Evolutionary conservation across 1,140 invertebrate genomes (phyloP), one percentile per base, ranked within the genome.

Genomic region (Asbolus verrucosus): DNA sequence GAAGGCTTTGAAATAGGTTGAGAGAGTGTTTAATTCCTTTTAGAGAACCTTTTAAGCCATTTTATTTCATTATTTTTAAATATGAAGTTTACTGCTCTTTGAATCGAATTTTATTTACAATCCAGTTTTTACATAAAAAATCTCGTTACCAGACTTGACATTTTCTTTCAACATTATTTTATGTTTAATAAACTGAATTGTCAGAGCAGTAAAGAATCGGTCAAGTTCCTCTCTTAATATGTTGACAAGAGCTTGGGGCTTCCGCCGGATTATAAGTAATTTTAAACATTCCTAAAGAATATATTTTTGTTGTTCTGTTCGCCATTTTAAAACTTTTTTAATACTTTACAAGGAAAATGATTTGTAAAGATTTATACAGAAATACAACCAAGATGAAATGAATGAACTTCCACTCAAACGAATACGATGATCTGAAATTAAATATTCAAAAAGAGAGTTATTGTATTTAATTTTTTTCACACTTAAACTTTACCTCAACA

Each of bases 11-110:
- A 30, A 66, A 50, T 66, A 66, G 21, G 43, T 50, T 46, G 63
- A 66, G 38, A 62, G 36, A 62, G 60, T 62, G 36, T 62, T 62
- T 62, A 62, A 62, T 62, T 62, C 60, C 60, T 54, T 54, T 54
- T 27, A 14, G n/a, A 13, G 46, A 54, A 54, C 46, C 46, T 54
- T 54, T 54, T 54, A 54, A 54, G 46, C 46, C 21, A 54, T 54
- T 54, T 54, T 54, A 54, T 54, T 54, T 54, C 46, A 54, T 54
- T 54, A 54, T 54, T 54, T 54, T 54, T 54, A 54, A 54, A 54
- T 54, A 54, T 54, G 21, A 54, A 54, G 46, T 54, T 21, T 54
- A 50, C 43, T 19, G 21, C 46, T 54, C 27, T 54, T 9, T 13
- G 11, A 54, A 27, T 54, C 46, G 21, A 54, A 54, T 54, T 54